Evolutionary conservation across 1,140 invertebrate genomes (phyloP), one percentile per base, ranked within the genome.

Genomic region (Anthonomus grandis): DNA sequence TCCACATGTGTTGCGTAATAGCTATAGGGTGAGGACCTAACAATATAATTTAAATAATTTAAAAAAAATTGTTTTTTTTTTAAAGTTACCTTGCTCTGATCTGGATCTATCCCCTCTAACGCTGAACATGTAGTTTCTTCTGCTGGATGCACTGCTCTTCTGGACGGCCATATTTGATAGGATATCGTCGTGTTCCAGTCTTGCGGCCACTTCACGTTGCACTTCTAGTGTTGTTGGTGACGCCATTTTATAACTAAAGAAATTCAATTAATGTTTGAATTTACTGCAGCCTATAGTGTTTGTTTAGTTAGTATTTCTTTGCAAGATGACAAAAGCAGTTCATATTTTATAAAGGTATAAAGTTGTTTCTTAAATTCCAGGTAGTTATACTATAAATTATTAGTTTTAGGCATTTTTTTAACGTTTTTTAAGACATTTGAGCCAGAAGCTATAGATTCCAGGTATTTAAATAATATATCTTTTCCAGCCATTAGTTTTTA

Each of bases 81-180:
- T 45, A 45, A 22, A 45, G 18, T 48, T 50, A 17, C 82, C 82
- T 66, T 83, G 83, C 60, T 85, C 83, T 39, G 82, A 84, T 65
- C 81, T 83, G 9, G 82, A 80, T 2, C 83, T 72, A 9, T 82
- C 70, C 2, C 78, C 78, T 22, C 76, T 70, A 9, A 62, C 60
- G 36, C 77, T 59, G 13, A 80, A 69, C 50, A 76, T 74, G 12
- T 78, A 77, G 17, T 74, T 57, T 36, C 34, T 57, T 55, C 55
- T 60, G 6, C 24, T 50, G n/a, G 55, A 47, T 4, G 55, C 49
- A 50, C 46, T 45, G 17, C 47, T 57, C 24, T 27, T 57, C 4
- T 48, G 17, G 4, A 44, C 2, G 5, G 46, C 3, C 24, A 38
- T 41, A 15, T 63, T 59, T 22, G 52, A 60, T 24, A 57, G 48